These are phyloP conservation scores for Drosophila rufa DNA, from an alignment of 1,140 invertebrate genomes.

Conservation along the genomic window DNA sequence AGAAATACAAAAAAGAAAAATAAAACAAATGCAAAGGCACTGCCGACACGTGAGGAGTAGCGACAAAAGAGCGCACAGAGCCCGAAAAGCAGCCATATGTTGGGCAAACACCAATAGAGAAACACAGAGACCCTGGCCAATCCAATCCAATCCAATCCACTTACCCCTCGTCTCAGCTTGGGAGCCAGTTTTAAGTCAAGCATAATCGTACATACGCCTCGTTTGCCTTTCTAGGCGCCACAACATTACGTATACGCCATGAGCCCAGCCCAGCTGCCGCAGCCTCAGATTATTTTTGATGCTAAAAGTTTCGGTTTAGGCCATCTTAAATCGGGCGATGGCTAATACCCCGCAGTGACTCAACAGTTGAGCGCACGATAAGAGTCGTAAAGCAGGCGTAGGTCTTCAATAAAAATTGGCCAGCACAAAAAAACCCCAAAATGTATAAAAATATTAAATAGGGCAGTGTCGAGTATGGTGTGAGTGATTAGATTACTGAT, in stretches of 20 bases:
- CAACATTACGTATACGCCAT: slow-evolving; percentile 65
- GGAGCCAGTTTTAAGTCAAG: slow-evolving; percentile 38
- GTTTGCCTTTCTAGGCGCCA: slow-evolving; percentile 49
- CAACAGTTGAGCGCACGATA: slow-evolving; percentile 70
- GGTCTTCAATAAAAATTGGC: slow-evolving; percentile 18
- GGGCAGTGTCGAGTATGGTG: slow-evolving; percentile 14
- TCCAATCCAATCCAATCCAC: slow-evolving; percentile 1
- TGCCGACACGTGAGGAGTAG: slow-evolving; percentile 17
- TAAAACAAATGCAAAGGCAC: slow-evolving; percentile 26
- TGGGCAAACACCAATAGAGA: slow-evolving; percentile 51
- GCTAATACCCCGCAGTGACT: slow-evolving; percentile 36
- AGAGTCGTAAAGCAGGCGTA: slow-evolving; percentile 28
- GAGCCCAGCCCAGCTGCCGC: slow-evolving; percentile 10
- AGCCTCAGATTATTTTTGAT: slow-evolving; percentile 5
- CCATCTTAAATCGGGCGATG: slow-evolving; percentile 3
- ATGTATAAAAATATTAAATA: slow-evolving; percentile 38
- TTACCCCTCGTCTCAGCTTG: slow-evolving; percentile 1
- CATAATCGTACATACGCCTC: slow-evolving; percentile 4
- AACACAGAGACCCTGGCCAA: slow-evolving; percentile 7
- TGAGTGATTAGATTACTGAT: slow-evolving; percentile 20
- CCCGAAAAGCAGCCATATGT: slow-evolving; percentile 55
- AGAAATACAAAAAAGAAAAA: slow-evolving; percentile 26
- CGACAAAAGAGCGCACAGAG: slow-evolving; percentile 20
- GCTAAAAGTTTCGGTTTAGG: slow-evolving; percentile 8
- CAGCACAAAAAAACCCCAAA: slow-evolving; percentile 7